Evolutionary conservation across 2,888 invertebrate species (phyloP), one percentile per base, ranked within the genome.

Genomic region (Hypomecis punctinalis): DNA sequence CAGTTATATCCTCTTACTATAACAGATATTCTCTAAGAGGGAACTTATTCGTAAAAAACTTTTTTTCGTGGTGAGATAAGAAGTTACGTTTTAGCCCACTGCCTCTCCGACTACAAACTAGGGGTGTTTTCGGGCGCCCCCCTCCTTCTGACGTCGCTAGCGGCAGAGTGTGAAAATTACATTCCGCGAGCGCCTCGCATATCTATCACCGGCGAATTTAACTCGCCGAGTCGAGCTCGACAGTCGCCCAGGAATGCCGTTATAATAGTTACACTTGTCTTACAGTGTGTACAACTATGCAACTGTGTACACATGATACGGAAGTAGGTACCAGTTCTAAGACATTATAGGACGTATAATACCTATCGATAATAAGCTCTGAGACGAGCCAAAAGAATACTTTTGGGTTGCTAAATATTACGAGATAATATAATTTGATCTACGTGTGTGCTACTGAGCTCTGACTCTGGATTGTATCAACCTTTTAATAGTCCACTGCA

Each of bases 191-290:
- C 82, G 90, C 88, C 88, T 87, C 86, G 91, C 93, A 90, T 93
- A 93, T 93, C 93, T 93, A 93, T 93, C 93, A 93, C 92, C 89
- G 82, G 90, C 89, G 91, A 93, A 93, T 93, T 93, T 90, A 92
- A 92, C 92, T 93, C 88, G 92, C 91, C 88, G 36, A 13, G 37
- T 37, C 87, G 85, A 78, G 70, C 61, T 40, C 63, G 57, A 58
- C 63, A 46, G 54, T 48, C 61, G 67, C 65, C 59, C 57, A 56
- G 68, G 70, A 70, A 69, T 66, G 62, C 68, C 66, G 62, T 61
- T 61, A 61, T 58, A 63, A 61, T 61, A 59, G 61, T 66, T 63
- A 47, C 54, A 52, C 40, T 55, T 56, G 46, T 47, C 61, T 54
- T 23, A 23, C 23, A 23, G 1, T 23, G 23, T 23, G 23, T 56